A percentile compares a stretch with the other conserved stretches of the same genome.
Conservation (phyloP, 2,888 invertebrate genomes). For the Drosophila mettleri region DNA sequence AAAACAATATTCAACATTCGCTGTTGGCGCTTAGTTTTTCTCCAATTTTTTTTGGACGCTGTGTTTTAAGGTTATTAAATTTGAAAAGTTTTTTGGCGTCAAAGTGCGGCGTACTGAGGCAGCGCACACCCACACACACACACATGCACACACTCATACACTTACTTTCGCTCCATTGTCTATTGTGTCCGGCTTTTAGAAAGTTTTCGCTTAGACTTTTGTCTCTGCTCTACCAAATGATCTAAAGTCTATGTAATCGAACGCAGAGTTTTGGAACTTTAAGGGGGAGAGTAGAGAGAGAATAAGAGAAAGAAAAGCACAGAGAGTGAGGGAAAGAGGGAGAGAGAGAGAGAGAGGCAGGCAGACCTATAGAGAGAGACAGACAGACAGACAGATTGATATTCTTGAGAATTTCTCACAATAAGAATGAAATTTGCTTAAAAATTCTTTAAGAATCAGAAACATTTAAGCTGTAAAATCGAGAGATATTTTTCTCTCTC, state of each 20-base stretch:
- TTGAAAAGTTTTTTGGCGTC: constrained; percentile 77
- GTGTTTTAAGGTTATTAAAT: constrained; percentile 76
- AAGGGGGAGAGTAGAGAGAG: background rate
- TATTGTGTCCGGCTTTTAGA: constrained; percentile 49
- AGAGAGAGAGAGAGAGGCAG: background rate
- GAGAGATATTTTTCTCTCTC: no score
- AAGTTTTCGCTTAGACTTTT: constrained; percentile 45
- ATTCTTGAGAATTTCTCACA: no score
- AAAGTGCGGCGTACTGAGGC: constrained; percentile 44
- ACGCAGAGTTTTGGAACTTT: background rate
- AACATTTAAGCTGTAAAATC: no score
- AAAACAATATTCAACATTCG: constrained; percentile 28
- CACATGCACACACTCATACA: background rate
- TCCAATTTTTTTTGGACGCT: constrained; percentile 31
- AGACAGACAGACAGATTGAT: background rate
- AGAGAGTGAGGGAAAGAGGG: background rate
- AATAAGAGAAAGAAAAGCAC: background rate
- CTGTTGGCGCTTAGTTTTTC: constrained; percentile 22
- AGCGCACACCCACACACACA: background rate
- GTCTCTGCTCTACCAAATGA: constrained; percentile 7
- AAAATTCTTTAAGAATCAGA: no score
- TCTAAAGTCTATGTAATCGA: background rate
- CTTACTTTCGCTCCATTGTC: constrained; percentile 9
- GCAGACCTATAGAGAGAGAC: no score
- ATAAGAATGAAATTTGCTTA: no score